Percentiles rank a stretch among this genome's conserved stretches.
phyloP scores from a whole-genome alignment of 2,888 invertebrate genomes.

The Netelia inedita region DNA sequence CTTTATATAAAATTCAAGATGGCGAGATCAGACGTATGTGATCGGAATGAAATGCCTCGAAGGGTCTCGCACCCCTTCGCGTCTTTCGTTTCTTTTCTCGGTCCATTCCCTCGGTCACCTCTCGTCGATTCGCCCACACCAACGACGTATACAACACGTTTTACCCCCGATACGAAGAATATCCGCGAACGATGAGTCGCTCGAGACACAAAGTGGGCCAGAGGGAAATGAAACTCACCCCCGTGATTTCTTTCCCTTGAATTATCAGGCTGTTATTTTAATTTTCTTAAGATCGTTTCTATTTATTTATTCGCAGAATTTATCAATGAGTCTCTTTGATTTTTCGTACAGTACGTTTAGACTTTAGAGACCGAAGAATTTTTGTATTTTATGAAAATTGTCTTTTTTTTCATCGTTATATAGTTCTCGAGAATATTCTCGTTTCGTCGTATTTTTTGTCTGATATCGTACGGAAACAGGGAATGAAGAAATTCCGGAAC shows the following conservation, averaged over 20 bases:
- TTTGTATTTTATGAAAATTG: not conserved
- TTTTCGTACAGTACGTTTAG: too few relatives aligned
- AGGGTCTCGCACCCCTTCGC: constrained; percentile 9
- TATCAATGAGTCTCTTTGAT: too few relatives aligned
- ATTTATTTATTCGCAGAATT: too few relatives aligned
- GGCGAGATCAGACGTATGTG: constrained; percentile 65
- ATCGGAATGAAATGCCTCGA: constrained; percentile 56
- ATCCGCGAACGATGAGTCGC: constrained; percentile 24
- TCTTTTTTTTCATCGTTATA: too few relatives aligned
- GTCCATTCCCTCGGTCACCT: not conserved
- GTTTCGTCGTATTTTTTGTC: too few relatives aligned
- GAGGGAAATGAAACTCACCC: not conserved
- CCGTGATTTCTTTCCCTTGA: not conserved
- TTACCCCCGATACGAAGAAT: constrained; percentile 23
- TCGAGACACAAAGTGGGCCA: not conserved
- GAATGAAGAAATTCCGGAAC: too few relatives aligned
- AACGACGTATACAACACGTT: not conserved
- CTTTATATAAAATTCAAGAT: constrained; percentile 60
- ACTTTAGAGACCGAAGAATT: not conserved
- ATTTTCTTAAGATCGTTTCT: too few relatives aligned
- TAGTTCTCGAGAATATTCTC: too few relatives aligned
- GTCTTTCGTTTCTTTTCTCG: not conserved
- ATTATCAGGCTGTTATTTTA: too few relatives aligned
- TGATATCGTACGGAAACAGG: too few relatives aligned
- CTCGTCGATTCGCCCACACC: constrained; percentile 19